Conservation (phyloP, 2,113 vertebrate species). For the Corythornis madagascariensis region DNA sequence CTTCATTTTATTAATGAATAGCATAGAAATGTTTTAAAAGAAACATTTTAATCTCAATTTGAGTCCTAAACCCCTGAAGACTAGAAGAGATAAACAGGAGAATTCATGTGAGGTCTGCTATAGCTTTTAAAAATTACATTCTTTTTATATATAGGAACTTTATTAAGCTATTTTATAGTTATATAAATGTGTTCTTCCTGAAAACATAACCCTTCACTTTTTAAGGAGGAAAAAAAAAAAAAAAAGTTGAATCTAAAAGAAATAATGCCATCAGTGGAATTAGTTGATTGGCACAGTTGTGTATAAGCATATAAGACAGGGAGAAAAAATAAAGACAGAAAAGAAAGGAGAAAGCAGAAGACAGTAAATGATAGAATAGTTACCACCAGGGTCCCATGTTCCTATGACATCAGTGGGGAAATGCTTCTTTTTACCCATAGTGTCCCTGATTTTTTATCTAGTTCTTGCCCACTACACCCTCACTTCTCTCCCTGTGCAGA, state of each 20-base stretch:
- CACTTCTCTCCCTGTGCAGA: too few relatives aligned
- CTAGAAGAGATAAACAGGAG: background rate
- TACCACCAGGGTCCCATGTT: too few relatives aligned
- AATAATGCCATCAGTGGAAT: background rate
- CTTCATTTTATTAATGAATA: background rate
- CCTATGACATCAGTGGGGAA: too few relatives aligned
- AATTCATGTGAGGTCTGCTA: background rate
- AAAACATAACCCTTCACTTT: background rate
- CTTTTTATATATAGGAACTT: background rate
- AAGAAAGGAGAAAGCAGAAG: too few relatives aligned
- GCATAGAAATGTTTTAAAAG: background rate
- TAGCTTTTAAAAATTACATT: background rate
- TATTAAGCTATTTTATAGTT: background rate
- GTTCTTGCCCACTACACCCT: too few relatives aligned
- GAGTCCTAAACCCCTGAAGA: background rate
- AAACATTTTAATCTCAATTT: background rate
- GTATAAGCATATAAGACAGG: too few relatives aligned
- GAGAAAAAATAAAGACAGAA: too few relatives aligned
- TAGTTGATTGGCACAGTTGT: background rate
- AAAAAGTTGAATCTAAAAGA: background rate
- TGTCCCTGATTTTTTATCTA: too few relatives aligned
- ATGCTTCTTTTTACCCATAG: too few relatives aligned
- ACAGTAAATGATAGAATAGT: too few relatives aligned
- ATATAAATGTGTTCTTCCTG: background rate
- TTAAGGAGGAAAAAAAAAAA: rapidly evolving